Percentiles rank a stretch among this genome's conserved stretches.
phyloP scores from a whole-genome alignment of 1,140 invertebrate species.

The Pseudobourletiella spinata region DNA sequence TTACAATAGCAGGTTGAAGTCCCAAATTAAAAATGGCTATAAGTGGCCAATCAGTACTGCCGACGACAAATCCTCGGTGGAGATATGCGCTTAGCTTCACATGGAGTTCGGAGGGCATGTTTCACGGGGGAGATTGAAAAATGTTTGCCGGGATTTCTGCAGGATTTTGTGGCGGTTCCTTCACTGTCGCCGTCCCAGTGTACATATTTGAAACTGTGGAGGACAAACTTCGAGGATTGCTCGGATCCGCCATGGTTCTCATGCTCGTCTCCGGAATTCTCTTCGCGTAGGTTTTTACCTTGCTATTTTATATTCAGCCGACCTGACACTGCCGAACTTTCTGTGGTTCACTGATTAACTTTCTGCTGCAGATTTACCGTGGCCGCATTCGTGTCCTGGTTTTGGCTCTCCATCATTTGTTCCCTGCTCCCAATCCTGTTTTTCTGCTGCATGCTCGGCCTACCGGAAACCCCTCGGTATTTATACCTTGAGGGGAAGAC shows the following conservation, averaged over 20 bases:
- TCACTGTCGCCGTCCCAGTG: constrained; percentile 60
- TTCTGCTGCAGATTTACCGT: constrained; percentile 48
- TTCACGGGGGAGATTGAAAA: too few species aligned
- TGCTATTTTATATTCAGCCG: too few species aligned
- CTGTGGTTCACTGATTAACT: too few species aligned
- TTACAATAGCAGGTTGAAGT: too few species aligned
- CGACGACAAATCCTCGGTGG: too few species aligned
- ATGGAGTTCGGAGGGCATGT: too few species aligned
- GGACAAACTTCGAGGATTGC: constrained; percentile 61
- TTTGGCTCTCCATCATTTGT: constrained; percentile 40
- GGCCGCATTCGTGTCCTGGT: constrained; percentile 50
- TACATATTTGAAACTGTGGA: constrained; percentile 76
- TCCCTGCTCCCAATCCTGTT: constrained; percentile 44
- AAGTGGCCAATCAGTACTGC: too few species aligned
- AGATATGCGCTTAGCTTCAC: too few species aligned
- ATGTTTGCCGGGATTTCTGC: too few species aligned
- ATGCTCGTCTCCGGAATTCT: constrained; percentile 66
- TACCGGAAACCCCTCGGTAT: constrained; percentile 48
- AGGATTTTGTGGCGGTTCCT: constrained; percentile 55
- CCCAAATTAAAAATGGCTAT: too few species aligned
- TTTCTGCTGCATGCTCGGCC: constrained; percentile 54
- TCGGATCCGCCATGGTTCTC: constrained; percentile 71
- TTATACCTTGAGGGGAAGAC: constrained; percentile 46
- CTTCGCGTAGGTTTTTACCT: constrained; percentile 48
- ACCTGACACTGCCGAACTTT: too few species aligned